Conservation (phyloP, 2,888 invertebrate genomes). For the Scaptodrosophila latifasciaeformis region DNA sequence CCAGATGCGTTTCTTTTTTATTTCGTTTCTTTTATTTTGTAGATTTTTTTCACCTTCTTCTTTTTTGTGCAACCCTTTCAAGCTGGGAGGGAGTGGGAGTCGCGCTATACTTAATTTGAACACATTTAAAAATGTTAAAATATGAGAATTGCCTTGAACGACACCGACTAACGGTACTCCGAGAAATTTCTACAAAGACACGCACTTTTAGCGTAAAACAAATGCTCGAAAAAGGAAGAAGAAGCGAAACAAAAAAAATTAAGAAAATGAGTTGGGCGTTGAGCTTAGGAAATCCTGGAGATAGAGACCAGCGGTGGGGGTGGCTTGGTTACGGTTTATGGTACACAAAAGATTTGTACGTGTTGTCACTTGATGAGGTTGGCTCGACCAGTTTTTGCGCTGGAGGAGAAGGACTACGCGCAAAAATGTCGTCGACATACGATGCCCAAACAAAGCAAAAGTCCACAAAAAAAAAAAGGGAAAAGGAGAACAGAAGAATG, state of each 20-base stretch:
- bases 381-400: neutral
- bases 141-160: slow-evolving; percentile 45
- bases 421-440: slow-evolving; percentile 26
- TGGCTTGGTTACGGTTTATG: slow-evolving; percentile 23
- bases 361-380: slow-evolving; percentile 57
- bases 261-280: neutral
- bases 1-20: slow-evolving; percentile 47
- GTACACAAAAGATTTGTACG: slow-evolving; percentile 58
- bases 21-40: slow-evolving; percentile 50
- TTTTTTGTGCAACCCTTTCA: slow-evolving; percentile 47
- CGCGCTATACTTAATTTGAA: slow-evolving; percentile 48
- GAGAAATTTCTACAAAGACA: slow-evolving; percentile 54
- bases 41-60: slow-evolving; percentile 17
- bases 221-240: too few relatives aligned
- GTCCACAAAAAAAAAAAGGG: neutral
- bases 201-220: slow-evolving; percentile 48
- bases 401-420: slow-evolving; percentile 23
- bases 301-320: neutral
- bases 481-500: slow-evolving; percentile 4
- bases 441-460: slow-evolving; percentile 13
- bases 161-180: slow-evolving; percentile 6
- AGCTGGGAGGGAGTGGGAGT: neutral
- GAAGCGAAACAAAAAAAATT: neutral
- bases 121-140: slow-evolving; percentile 65
- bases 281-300: too few relatives aligned